Conservation (phyloP, 2,888 invertebrate species). For the Zootermopsis nevadensis region DNA sequence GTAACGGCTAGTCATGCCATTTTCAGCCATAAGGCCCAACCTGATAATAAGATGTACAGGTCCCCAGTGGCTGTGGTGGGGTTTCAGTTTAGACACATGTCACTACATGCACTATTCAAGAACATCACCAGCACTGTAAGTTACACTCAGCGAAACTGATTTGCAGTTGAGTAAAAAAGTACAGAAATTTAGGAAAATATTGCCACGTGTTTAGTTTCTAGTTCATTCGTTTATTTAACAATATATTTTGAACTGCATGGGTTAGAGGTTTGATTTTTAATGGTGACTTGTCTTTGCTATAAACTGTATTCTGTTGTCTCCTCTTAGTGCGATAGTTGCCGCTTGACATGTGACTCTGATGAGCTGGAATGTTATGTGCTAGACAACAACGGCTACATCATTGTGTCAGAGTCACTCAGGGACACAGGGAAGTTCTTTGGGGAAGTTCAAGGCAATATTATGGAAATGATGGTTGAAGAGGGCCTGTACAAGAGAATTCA, state of each 20-base stretch:
- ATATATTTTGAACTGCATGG: no score
- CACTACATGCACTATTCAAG: slow-evolving; percentile 76
- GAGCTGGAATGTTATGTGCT: slow-evolving; percentile 85
- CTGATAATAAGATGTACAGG: slow-evolving; percentile 75
- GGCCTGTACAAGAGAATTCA: slow-evolving; percentile 60
- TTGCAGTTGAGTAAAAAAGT: neutral
- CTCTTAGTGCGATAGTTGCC: slow-evolving; percentile 36
- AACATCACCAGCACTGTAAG: slow-evolving; percentile 73
- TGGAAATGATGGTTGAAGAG: slow-evolving; percentile 68
- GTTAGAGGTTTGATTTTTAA: no score
- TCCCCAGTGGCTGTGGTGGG: slow-evolving; percentile 88
- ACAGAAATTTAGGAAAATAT: neutral
- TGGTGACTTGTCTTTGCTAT: no score
- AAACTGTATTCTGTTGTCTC: no score
- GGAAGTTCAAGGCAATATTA: slow-evolving; percentile 80
- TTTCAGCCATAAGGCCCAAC: slow-evolving; percentile 81
- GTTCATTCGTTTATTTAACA: no score
- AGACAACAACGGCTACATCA: slow-evolving; percentile 90
- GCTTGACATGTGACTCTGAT: slow-evolving; percentile 67
- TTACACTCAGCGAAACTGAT: neutral
- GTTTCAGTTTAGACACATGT: slow-evolving; percentile 81
- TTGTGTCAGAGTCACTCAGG: slow-evolving; percentile 75
- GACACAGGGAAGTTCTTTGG: slow-evolving; percentile 90
- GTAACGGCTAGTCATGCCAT: slow-evolving; percentile 88
- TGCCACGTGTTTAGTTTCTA: neutral